A percentile compares a stretch with the other conserved stretches of the same genome.
phyloP scores from a whole-genome alignment of 2,113 vertebrate species.

The Nothobranchius kuhntae region DNA sequence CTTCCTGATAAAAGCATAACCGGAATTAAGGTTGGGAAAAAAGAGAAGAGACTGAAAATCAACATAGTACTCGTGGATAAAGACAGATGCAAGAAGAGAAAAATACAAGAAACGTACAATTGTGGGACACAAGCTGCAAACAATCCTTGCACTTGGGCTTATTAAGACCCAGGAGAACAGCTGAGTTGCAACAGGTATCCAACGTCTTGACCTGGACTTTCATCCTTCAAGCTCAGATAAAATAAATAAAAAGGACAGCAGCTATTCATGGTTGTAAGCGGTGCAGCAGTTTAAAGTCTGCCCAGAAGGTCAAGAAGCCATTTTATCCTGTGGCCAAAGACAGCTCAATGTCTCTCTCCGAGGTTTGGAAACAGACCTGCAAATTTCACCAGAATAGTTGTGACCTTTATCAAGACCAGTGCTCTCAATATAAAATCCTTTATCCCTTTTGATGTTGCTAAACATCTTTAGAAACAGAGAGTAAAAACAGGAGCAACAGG shows the following conservation, averaged over 20 bases:
- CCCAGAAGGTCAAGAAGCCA: not conserved
- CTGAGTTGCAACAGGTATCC: not conserved
- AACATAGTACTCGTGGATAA: not conserved
- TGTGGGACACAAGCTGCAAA: not conserved
- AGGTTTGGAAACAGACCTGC: not conserved
- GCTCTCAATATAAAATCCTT: not conserved
- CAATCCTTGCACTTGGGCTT: not conserved
- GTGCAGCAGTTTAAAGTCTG: not conserved
- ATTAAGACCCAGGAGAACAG: not conserved
- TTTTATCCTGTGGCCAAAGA: not conserved
- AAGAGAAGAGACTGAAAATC: not conserved
- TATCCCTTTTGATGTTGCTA: not conserved
- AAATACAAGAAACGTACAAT: not conserved
- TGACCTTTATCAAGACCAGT: not conserved
- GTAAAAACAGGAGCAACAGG: conserved; percentile 14
- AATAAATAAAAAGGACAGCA: not conserved
- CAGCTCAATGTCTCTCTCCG: not conserved
- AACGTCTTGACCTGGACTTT: not conserved
- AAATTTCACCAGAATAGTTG: too few relatives aligned
- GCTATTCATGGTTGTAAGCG: not conserved
- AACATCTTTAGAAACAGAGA: not conserved
- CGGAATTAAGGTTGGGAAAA: not conserved
- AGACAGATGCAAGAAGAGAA: not conserved
- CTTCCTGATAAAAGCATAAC: conserved; percentile 5
- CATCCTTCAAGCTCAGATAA: not conserved